phyloP scores from a whole-genome alignment of 2,113 vertebrate genomes.

The Megaceryle maxima region DNA sequence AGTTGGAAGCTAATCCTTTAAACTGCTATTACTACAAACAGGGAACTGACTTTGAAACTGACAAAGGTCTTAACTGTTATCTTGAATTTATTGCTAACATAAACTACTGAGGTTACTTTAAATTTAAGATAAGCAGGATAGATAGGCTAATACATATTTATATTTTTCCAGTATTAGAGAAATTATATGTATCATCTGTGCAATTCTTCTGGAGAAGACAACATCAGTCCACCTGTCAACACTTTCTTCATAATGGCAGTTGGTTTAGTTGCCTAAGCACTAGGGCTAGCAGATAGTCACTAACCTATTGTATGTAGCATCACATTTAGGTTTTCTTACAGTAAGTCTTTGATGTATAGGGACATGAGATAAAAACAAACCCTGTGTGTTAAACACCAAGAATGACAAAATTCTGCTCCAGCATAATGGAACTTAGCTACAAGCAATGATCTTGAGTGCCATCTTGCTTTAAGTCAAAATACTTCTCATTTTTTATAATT shows the following conservation, averaged over 20 bases:
- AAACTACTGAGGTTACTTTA: not conserved
- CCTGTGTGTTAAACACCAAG: not conserved
- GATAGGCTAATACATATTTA: not conserved
- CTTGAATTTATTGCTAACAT: not conserved
- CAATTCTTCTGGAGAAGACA: not conserved
- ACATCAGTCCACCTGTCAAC: not conserved
- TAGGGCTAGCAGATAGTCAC: not conserved
- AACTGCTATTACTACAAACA: not conserved
- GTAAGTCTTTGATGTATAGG: not conserved
- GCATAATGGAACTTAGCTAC: not conserved
- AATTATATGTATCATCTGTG: not conserved
- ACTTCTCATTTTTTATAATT: not conserved
- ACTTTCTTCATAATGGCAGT: rapidly evolving
- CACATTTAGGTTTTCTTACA: not conserved
- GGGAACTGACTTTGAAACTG: not conserved
- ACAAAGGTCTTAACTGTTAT: not conserved
- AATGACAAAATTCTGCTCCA: not conserved
- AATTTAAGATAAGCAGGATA: not conserved
- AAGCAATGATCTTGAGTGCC: not conserved
- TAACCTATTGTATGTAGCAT: not conserved
- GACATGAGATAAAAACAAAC: not conserved
- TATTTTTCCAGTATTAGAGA: not conserved
- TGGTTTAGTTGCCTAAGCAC: not conserved
- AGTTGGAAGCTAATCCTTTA: not conserved
- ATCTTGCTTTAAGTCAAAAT: not conserved